Conservation (phyloP, 2,888 invertebrate species). For the Patella depressa region DNA sequence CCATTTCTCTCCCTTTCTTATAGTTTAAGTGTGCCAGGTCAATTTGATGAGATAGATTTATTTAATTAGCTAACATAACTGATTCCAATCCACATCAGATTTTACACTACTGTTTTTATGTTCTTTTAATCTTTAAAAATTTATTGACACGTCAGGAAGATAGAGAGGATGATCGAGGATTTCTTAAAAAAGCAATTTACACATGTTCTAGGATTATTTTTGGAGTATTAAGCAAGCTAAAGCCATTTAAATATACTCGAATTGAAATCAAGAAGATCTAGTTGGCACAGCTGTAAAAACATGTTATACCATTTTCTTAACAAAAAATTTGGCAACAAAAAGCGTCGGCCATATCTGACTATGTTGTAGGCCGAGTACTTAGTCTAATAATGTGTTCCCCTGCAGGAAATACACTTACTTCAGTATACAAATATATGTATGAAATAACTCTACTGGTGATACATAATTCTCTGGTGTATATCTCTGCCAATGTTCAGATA, state of each 20-base stretch:
- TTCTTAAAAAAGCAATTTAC: slow-evolving; percentile 8
- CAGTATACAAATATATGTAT: no score
- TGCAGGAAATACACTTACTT: no score
- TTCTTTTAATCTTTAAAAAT: no score
- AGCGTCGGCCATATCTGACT: not conserved
- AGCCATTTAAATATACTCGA: not conserved
- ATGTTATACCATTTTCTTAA: not conserved
- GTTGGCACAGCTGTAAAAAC: slow-evolving; percentile 5
- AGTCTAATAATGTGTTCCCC: no score
- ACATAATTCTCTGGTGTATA: no score
- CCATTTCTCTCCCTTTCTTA: no score
- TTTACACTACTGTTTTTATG: not conserved
- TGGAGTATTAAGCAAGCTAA: not conserved
- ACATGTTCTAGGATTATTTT: not conserved
- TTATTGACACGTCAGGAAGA: no score
- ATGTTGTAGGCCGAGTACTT: no score
- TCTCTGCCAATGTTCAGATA: no score
- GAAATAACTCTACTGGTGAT: no score
- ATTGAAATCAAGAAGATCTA: slow-evolving; percentile 3
- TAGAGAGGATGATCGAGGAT: not conserved
- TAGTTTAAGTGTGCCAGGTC: no score
- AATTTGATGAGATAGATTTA: not conserved
- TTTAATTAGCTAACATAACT: not conserved
- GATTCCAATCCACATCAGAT: not conserved
- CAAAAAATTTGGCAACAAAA: slow-evolving; percentile 6